A percentile compares a stretch with the other conserved stretches of the same genome.
These are phyloP conservation scores for Cosmia pyralina DNA, from an alignment of 2,888 invertebrate genomes.

Conservation along the genomic window DNA sequence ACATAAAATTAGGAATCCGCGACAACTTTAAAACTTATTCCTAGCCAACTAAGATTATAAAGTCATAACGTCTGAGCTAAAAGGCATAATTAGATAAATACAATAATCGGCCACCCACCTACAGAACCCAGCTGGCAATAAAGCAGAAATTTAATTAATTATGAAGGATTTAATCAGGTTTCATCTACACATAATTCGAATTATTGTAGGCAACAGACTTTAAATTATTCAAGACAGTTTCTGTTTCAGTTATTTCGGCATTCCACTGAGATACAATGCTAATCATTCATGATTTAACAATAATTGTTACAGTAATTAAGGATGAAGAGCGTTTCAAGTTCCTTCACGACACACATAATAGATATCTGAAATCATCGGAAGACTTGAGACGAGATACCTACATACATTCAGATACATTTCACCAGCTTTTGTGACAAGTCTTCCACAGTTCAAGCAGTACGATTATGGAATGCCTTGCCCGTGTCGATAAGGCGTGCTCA, in stretches of 20 bases:
- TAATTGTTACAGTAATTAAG: background rate
- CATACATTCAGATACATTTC: too few relatives aligned
- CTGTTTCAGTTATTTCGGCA: constrained; percentile 38
- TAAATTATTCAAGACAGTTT: constrained; percentile 40
- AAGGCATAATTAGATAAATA: constrained; percentile 24
- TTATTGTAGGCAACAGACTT: constrained; percentile 50
- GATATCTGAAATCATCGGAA: too few relatives aligned
- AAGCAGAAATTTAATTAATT: constrained; percentile 56
- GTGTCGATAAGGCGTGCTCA: too few relatives aligned
- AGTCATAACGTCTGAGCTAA: constrained; percentile 8
- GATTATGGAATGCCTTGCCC: too few relatives aligned
- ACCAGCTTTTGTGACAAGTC: too few relatives aligned
- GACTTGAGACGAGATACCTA: too few relatives aligned
- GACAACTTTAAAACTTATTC: background rate
- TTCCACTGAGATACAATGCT: constrained; percentile 8
- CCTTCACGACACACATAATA: too few relatives aligned
- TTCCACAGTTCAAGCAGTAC: too few relatives aligned
- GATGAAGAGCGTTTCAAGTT: too few relatives aligned
- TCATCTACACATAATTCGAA: constrained; percentile 45
- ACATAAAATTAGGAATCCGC: background rate
- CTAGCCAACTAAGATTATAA: background rate
- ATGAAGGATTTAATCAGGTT: constrained; percentile 50
- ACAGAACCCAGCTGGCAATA: constrained; percentile 28
- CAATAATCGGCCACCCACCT: constrained; percentile 24
- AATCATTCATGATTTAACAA: background rate